Evolutionary conservation across 2,113 vertebrate genomes (phyloP).

Genomic region (Gallinago media): DNA sequence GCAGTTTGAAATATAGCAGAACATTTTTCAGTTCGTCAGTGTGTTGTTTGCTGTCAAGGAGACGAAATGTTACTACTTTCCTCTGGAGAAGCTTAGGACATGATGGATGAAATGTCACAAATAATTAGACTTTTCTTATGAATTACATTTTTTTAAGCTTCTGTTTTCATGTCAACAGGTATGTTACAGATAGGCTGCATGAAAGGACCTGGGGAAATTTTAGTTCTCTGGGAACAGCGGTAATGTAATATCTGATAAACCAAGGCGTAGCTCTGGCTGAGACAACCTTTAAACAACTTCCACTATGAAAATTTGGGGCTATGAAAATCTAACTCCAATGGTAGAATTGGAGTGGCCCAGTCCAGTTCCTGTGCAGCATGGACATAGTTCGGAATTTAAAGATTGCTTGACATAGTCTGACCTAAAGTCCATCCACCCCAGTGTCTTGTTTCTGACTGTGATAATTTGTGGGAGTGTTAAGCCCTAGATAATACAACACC

Average conservation of each 20-base stretch:
- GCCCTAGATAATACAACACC: neutral
- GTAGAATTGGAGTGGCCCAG: neutral
- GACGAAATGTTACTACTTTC: constrained; percentile 69
- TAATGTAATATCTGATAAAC: constrained; percentile 25
- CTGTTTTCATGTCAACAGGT: constrained; percentile 66
- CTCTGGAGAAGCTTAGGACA: constrained; percentile 70
- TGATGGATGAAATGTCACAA: constrained; percentile 76
- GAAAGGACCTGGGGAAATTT: constrained; percentile 52
- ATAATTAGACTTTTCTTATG: constrained; percentile 74
- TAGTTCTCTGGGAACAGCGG: constrained; percentile 6
- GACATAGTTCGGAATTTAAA: neutral
- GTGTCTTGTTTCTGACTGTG: neutral
- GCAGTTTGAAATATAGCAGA: constrained; percentile 67
- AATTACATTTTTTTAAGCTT: constrained; percentile 70
- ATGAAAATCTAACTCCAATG: neutral
- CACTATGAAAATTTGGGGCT: neutral
- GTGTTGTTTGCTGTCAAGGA: constrained; percentile 75
- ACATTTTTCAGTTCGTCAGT: constrained; percentile 69
- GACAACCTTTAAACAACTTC: constrained; percentile 2
- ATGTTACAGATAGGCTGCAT: constrained; percentile 48
- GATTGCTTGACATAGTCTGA: neutral
- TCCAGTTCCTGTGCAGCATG: neutral
- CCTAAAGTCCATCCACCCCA: neutral
- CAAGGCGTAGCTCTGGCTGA: neutral
- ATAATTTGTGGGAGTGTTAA: neutral